A percentile compares a stretch with the other conserved stretches of the same genome.
These are phyloP conservation scores for Abrostola tripartita DNA, from an alignment of 2,888 invertebrate genomes.

Conservation along the genomic window DNA sequence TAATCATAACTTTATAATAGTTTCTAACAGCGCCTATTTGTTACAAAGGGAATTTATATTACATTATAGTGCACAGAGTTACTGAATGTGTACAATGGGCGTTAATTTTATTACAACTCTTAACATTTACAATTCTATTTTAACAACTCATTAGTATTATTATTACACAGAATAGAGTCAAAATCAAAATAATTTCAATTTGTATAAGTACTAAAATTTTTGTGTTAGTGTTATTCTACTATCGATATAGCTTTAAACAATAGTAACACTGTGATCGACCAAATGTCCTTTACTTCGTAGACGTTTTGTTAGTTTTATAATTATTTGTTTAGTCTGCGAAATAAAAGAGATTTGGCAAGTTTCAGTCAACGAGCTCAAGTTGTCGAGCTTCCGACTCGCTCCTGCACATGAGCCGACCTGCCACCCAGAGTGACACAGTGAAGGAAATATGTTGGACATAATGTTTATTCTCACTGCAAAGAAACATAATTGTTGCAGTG, in stretches of 20 bases:
- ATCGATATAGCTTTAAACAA: conserved; percentile 51
- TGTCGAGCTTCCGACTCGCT: conserved; percentile 22
- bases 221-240: conserved; percentile 50
- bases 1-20: conserved; percentile 70
- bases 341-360: conserved; percentile 41
- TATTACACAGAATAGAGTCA: conserved; percentile 57
- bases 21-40: conserved; percentile 76
- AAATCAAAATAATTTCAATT: conserved; percentile 58
- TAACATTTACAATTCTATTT: conserved; percentile 73
- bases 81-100: conserved; percentile 82
- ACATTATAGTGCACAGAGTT: conserved; percentile 83
- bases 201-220: conserved; percentile 56
- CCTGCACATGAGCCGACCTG: conserved; percentile 29
- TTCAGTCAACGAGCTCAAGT: conserved; percentile 48
- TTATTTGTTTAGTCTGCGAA: conserved; percentile 27
- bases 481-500: conserved; percentile 14
- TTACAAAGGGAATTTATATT: conserved; percentile 79
- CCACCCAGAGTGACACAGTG: conserved; percentile 20
- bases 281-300: conserved; percentile 46
- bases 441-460: conserved; percentile 15
- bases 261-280: conserved; percentile 45
- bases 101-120: conserved; percentile 71
- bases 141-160: conserved; percentile 59
- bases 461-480: conserved; percentile 13
- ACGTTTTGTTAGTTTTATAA: conserved; percentile 24